Conservation (phyloP, 2,797 vertebrate genomes). For the Harpagifer antarcticus region DNA sequence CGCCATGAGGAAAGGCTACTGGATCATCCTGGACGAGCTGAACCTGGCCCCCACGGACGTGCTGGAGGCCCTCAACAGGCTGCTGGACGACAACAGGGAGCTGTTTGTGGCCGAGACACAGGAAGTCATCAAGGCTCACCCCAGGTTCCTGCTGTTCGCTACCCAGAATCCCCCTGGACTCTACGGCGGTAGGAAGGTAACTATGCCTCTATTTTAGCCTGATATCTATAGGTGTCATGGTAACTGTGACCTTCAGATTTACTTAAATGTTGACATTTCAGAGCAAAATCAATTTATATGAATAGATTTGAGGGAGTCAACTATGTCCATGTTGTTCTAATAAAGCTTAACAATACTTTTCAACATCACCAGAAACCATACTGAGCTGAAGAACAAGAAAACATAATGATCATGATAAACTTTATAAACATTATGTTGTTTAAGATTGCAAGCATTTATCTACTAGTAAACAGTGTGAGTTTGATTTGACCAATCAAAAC, state of each 20-base stretch:
- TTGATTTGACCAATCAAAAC: too few species aligned
- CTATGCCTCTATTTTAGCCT: not conserved
- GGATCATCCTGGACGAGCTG: slow-evolving; percentile 97
- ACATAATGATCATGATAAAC: too few species aligned
- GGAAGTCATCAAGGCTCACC: slow-evolving; percentile 95
- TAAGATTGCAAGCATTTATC: too few species aligned
- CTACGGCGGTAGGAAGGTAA: slow-evolving; percentile 97
- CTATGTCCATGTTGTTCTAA: too few species aligned
- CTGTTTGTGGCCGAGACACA: slow-evolving; percentile 96
- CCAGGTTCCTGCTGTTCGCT: slow-evolving; percentile 96
- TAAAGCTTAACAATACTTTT: too few species aligned
- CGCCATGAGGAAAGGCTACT: slow-evolving; percentile 98
- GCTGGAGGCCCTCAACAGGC: slow-evolving; percentile 95
- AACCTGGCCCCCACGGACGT: slow-evolving; percentile 98
- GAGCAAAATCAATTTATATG: too few species aligned
- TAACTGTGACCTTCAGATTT: not conserved
- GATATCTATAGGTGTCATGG: too few species aligned
- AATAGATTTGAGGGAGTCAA: too few species aligned
- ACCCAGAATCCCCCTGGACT: slow-evolving; percentile 98
- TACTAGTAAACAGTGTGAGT: too few species aligned
- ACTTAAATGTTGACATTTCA: not conserved
- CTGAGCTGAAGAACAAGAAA: too few species aligned
- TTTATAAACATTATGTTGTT: too few species aligned
- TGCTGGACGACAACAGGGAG: slow-evolving; percentile 97
- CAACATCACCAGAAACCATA: too few species aligned